phyloP scores from a whole-genome alignment of 2,797 vertebrate species.

The Carapus acus region DNA sequence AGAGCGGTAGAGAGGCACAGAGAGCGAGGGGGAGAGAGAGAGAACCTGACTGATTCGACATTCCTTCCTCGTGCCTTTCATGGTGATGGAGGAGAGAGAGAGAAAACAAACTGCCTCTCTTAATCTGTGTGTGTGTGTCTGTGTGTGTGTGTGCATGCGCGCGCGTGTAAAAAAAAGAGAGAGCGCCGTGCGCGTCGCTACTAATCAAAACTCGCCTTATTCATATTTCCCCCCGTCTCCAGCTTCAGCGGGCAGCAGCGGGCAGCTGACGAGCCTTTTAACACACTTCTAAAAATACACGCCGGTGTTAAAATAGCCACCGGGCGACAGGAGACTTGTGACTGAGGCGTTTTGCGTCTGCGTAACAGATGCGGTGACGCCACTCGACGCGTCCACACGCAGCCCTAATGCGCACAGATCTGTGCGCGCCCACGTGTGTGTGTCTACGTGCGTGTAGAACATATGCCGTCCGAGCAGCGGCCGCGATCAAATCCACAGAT shows the following conservation, averaged over 20 bases:
- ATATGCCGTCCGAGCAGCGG: slow-evolving; percentile 43
- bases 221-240: slow-evolving; percentile 21
- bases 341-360: slow-evolving; percentile 48
- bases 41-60: too few species aligned
- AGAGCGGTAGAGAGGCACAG: too few species aligned
- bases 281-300: slow-evolving; percentile 64
- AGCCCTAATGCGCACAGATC: too few species aligned
- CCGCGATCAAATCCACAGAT: slow-evolving; percentile 46
- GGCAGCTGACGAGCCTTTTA: slow-evolving; percentile 62
- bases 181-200: slow-evolving; percentile 33
- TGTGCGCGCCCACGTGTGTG: slow-evolving; percentile 44
- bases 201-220: slow-evolving; percentile 52
- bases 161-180: too few species aligned
- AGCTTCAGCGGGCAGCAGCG: slow-evolving; percentile 34
- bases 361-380: slow-evolving; percentile 32
- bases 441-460: slow-evolving; percentile 25
- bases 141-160: too few species aligned
- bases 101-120: too few species aligned
- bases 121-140: too few species aligned
- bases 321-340: slow-evolving; percentile 52
- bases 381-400: slow-evolving; percentile 4
- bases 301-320: slow-evolving; percentile 62
- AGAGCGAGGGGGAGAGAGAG: too few species aligned
- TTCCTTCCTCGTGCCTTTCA: too few species aligned
- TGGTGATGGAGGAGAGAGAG: too few species aligned